phyloP scores from a whole-genome alignment of 2,797 vertebrate species.

The Diplodus puntazzo region DNA sequence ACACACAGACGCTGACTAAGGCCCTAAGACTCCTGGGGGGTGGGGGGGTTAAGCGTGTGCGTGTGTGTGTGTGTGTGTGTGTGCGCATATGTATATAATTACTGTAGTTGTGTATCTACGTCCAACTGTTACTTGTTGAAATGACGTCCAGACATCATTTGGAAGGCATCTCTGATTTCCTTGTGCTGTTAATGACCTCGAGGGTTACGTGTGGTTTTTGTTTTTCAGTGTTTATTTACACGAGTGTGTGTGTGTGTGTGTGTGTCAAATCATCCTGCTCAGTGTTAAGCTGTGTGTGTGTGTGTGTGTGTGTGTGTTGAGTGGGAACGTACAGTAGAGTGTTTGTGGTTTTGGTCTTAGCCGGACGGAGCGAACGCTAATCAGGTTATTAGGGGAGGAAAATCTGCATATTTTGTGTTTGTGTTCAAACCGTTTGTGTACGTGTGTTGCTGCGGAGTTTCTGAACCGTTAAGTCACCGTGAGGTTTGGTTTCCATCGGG shows the following conservation, averaged over 20 bases:
- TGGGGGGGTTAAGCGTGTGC: slow-evolving; percentile 3
- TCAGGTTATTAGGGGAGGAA: slow-evolving; percentile 63
- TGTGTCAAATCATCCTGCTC: slow-evolving; percentile 26
- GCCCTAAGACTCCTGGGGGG: slow-evolving; percentile 66
- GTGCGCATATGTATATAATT: slow-evolving; percentile 44
- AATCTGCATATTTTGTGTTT: slow-evolving; percentile 65
- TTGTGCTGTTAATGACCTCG: not conserved
- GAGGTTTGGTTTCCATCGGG: slow-evolving; percentile 58
- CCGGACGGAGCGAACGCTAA: slow-evolving; percentile 52
- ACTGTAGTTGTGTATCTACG: slow-evolving; percentile 26
- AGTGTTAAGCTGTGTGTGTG: slow-evolving; percentile 46
- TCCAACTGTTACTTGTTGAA: slow-evolving; percentile 26
- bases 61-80: slow-evolving; percentile 15
- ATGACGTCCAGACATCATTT: slow-evolving; percentile 8
- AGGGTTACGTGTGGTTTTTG: not conserved
- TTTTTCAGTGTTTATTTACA: slow-evolving; percentile 16
- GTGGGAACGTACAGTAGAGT: slow-evolving; percentile 50
- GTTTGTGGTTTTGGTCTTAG: slow-evolving; percentile 64
- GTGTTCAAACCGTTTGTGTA: slow-evolving; percentile 10
- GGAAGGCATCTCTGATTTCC: slow-evolving; percentile 16
- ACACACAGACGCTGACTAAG: slow-evolving; percentile 84
- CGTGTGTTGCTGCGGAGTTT: slow-evolving; percentile 29
- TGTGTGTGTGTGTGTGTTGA: slow-evolving; percentile 21
- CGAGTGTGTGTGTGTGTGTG: slow-evolving; percentile 23
- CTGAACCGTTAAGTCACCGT: slow-evolving; percentile 50